These are phyloP conservation scores for Meloidogyne hapla DNA, from an alignment of 1,140 invertebrate genomes.

Conservation along the genomic window DNA sequence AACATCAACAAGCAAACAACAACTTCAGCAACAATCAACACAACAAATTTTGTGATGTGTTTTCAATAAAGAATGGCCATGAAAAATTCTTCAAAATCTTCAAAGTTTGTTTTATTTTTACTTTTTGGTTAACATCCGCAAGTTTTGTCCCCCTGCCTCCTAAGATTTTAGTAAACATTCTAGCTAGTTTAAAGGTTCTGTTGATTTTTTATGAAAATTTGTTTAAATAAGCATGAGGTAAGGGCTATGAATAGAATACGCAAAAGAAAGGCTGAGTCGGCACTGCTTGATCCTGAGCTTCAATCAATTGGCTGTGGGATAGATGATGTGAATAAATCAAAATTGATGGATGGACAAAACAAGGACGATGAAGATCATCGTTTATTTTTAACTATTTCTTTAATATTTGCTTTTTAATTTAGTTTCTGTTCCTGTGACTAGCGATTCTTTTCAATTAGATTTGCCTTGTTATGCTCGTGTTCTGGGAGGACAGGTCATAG, in stretches of 20 bases:
- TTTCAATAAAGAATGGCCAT: too few relatives aligned
- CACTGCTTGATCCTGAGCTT: neutral
- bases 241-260: constrained; percentile 15
- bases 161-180: too few relatives aligned
- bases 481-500: neutral
- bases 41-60: too few relatives aligned
- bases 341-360: neutral
- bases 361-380: neutral
- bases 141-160: too few relatives aligned
- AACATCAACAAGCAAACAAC: too few relatives aligned
- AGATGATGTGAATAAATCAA: neutral
- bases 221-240: neutral
- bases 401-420: too few relatives aligned
- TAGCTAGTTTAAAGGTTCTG: too few relatives aligned
- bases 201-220: neutral
- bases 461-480: neutral
- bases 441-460: neutral
- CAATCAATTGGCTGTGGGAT: neutral
- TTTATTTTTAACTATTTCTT: neutral
- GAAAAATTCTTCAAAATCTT: too few relatives aligned
- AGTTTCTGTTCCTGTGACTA: neutral
- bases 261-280: constrained; percentile 12
- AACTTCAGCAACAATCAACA: too few relatives aligned
- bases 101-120: too few relatives aligned
- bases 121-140: too few relatives aligned